Evolutionary conservation across 2,888 invertebrate genomes (phyloP).

Genomic region (Troglohyphantes excavatus): DNA sequence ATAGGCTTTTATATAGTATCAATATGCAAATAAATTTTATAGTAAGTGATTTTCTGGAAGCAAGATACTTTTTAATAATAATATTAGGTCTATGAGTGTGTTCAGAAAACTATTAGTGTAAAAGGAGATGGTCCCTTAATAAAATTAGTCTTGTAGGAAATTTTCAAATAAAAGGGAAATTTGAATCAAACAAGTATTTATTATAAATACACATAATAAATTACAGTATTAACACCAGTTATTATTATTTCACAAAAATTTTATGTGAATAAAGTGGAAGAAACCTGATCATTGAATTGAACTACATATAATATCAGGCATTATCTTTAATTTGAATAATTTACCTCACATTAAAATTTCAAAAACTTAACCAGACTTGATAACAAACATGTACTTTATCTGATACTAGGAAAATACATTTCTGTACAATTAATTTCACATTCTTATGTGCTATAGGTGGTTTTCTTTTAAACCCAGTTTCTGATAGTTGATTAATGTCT

Average conservation of each 20-base stretch:
- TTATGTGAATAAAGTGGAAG: background rate
- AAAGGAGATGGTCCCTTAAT: no score
- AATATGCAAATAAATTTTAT: no score
- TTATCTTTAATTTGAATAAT: background rate
- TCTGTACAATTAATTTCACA: slow-evolving; percentile 48
- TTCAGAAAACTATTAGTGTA: no score
- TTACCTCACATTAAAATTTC: slow-evolving; percentile 49
- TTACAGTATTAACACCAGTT: background rate
- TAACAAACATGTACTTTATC: slow-evolving; percentile 54
- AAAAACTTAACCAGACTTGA: slow-evolving; percentile 70
- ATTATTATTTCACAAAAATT: slow-evolving; percentile 14
- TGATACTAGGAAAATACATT: slow-evolving; percentile 73
- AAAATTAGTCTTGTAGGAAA: no score
- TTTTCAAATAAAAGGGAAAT: background rate
- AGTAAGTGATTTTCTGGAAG: no score
- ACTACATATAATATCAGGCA: background rate
- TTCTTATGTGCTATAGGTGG: background rate
- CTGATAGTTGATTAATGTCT: background rate
- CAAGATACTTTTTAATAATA: no score
- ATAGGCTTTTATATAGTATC: no score
- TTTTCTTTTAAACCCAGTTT: background rate
- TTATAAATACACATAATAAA: slow-evolving; percentile 28
- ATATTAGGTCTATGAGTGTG: no score
- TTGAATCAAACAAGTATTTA: slow-evolving; percentile 10
- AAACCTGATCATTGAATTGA: background rate